Base-by-base conservation (phyloP, 2,113 vertebrate genomes). In the Podilymbus podiceps region DNA sequence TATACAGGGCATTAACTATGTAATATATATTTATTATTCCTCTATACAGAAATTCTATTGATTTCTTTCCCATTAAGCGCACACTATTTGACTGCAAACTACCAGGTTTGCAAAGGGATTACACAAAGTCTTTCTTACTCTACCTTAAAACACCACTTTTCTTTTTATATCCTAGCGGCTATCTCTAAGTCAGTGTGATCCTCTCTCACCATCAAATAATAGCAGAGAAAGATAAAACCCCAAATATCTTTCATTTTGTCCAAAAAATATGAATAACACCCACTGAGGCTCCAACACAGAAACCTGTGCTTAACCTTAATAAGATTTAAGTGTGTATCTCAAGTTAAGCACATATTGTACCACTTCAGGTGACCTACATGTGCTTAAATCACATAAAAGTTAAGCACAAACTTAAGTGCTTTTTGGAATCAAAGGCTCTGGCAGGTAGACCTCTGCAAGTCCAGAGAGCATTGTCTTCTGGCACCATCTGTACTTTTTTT, bases 21-120 rank as follows among this genome's bases (percentile, higher is more conserved):
- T 67, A 81, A 84, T 81, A 78, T 64, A 35, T 91, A 92, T 91
- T 85, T 96, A 87, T 91, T 92, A 91, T 50, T 87, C 31, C 86
- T 79, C 80, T 66, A 46, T 50, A 72, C 69, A 85, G 76, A 81
- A 87, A 86, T 73, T 60, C 62, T 72, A 87, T 91, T 73, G 89
- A 92, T 95, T 89, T 92, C 58, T 62, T 93, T 52, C 64, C 71
- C 80, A 82, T 68, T 60, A 64, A 82, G 66, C 19, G 20, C 84
- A 87, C 13, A 6, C 31, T 77, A 62, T 73, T 49, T 53, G 80
- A 92, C 88, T 92, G 58, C 31, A 60, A 92, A 85, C 79, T 33
- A 85, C n/a, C 24, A 62, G 49, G 52, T 93, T 92, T 88, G 81
- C 68, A 92, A 72, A 60, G 6, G 46, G 58, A 95, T 89, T 78